Conservation (phyloP, 2,113 vertebrate genomes). For the Misgurnus mizolepis region DNA sequence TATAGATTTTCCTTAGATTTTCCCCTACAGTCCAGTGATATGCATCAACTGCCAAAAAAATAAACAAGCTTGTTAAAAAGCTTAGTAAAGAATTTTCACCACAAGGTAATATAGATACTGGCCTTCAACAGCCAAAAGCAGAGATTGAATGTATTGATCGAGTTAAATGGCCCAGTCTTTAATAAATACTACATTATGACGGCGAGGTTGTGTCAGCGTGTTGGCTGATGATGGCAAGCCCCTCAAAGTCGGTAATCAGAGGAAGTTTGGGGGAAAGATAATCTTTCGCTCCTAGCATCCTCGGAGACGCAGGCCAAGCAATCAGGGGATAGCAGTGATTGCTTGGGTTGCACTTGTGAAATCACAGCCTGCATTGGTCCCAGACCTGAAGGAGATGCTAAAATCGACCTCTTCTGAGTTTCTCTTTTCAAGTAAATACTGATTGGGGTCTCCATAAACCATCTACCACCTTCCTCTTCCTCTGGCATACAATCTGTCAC, state of each 20-base stretch:
- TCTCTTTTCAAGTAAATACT: slow-evolving; percentile 62
- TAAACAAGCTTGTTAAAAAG: slow-evolving; percentile 72
- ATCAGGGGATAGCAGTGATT: slow-evolving; percentile 67
- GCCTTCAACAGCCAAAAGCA: slow-evolving; percentile 74
- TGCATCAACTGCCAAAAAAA: slow-evolving; percentile 78
- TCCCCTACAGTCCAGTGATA: slow-evolving; percentile 12
- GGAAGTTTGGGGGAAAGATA: slow-evolving; percentile 79
- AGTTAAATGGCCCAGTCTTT: slow-evolving; percentile 73
- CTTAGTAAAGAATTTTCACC: slow-evolving; percentile 80
- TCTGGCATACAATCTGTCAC: slow-evolving; percentile 39
- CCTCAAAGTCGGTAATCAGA: slow-evolving; percentile 76
- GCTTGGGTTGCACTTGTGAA: slow-evolving; percentile 69
- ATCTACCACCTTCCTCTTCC: slow-evolving; percentile 50
- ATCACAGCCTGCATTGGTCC: slow-evolving; percentile 65
- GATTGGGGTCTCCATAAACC: slow-evolving; percentile 61
- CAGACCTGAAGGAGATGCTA: slow-evolving; percentile 64
- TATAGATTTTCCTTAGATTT: no score
- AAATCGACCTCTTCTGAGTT: slow-evolving; percentile 59
- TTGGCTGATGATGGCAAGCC: slow-evolving; percentile 77
- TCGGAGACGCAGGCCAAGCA: slow-evolving; percentile 70
- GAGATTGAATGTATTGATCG: slow-evolving; percentile 76
- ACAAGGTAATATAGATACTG: slow-evolving; percentile 73
- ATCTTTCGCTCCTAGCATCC: slow-evolving; percentile 75
- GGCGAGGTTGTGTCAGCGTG: slow-evolving; percentile 69
- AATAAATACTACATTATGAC: slow-evolving; percentile 83